Evolutionary conservation across 1,140 invertebrate species (phyloP).

Genomic region (Drosophila bifasciata): DNA sequence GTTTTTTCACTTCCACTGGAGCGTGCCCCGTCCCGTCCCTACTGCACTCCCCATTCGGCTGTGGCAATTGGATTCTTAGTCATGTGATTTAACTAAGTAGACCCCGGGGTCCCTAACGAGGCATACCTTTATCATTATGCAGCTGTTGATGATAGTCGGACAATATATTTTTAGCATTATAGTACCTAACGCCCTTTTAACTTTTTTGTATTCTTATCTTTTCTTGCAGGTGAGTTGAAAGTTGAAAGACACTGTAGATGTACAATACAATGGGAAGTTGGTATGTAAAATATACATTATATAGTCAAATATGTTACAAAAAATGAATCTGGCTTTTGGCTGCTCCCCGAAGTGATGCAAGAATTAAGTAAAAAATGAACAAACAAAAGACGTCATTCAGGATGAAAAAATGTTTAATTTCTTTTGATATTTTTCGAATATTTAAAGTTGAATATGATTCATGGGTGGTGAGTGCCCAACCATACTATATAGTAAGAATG

Average conservation of each 20-base stretch:
- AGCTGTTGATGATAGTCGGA: slow-evolving; percentile 33
- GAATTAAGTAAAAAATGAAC: no score
- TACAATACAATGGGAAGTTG: background rate
- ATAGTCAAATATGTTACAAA: no score
- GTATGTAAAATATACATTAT: slow-evolving; percentile 20
- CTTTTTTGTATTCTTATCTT: slow-evolving; percentile 25
- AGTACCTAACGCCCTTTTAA: background rate
- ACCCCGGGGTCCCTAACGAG: slow-evolving; percentile 26
- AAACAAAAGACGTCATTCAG: no score
- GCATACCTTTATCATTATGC: slow-evolving; percentile 38
- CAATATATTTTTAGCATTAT: slow-evolving; percentile 9
- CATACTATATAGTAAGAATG: no score
- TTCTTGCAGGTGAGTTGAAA: slow-evolving; percentile 62
- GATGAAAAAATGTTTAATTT: no score
- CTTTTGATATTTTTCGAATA: no score
- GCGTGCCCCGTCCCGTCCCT: background rate
- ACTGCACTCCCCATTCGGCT: background rate
- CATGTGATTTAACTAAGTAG: slow-evolving; percentile 59
- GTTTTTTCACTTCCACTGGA: slow-evolving; percentile 5
- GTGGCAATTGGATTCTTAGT: slow-evolving; percentile 31
- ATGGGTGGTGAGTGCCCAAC: no score
- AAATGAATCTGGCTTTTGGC: no score
- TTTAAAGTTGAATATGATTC: no score
- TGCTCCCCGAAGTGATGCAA: no score
- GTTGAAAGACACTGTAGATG: background rate